Conservation (phyloP, 2,888 invertebrate genomes). For the Eulithis prunata region DNA sequence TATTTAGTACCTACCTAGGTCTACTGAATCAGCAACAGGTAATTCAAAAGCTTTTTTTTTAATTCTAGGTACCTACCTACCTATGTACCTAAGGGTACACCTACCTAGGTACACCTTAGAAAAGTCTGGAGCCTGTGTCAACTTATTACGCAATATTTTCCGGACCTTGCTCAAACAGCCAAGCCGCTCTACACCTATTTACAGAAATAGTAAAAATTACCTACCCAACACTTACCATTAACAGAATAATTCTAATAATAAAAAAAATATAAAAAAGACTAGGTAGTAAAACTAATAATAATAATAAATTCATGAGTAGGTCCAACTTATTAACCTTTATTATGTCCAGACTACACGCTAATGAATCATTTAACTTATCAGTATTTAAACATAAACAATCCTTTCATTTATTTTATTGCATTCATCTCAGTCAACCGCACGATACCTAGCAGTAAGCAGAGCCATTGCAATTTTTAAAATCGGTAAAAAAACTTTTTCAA, state of each 20-base stretch:
- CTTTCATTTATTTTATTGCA: slow-evolving; percentile 2
- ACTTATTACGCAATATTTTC: too few species aligned
- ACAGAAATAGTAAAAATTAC: too few species aligned
- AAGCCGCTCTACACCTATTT: neutral
- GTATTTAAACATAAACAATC: slow-evolving; percentile 23
- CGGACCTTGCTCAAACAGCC: neutral
- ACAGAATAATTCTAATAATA: too few species aligned
- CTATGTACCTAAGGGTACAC: neutral
- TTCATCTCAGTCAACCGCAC: neutral
- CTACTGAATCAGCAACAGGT: too few species aligned
- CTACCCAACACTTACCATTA: too few species aligned
- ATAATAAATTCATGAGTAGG: slow-evolving; percentile 8
- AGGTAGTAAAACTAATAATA: neutral
- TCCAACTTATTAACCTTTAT: slow-evolving; percentile 29
- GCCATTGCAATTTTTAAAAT: neutral
- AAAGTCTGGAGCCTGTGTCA: too few species aligned
- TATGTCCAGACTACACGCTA: slow-evolving; percentile 20
- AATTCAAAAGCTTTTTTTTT: too few species aligned
- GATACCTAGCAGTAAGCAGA: neutral
- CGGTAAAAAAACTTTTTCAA: neutral
- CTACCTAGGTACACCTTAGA: neutral
- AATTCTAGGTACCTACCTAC: neutral
- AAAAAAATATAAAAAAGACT: too few species aligned
- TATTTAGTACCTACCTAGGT: too few species aligned
- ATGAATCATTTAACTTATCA: slow-evolving; percentile 39